Evolutionary conservation across 2,888 invertebrate species (phyloP), one percentile per base, ranked within the genome.

Genomic region (Drosophila vallismaia): DNA sequence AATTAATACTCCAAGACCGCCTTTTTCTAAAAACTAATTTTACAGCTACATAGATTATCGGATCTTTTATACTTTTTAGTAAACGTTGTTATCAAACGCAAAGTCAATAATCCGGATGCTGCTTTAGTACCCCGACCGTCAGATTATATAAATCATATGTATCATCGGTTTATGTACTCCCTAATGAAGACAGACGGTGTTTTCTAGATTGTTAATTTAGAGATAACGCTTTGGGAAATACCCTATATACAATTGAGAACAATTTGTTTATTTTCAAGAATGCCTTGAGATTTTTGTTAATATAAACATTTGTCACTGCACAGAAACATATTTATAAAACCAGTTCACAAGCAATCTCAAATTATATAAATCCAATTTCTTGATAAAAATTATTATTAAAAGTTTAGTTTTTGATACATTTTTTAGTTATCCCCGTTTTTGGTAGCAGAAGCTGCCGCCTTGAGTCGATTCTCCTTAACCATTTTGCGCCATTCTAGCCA

Each of bases 401-500:
- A 3, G 3, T 36, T 36, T 12, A n/a, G 6, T 36, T 28, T 19
- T 19, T 19, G 19, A 19, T 36, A 36, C 46, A 12, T 10, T 14
- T 14, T 12, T 5, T 58, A 58, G 31, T 42, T 48, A 4, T 58
- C 48, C 3, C 40, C 60, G 6, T 33, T 62, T 42, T 58, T 62
- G 33, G 0, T 49, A 12, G 28, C 38, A 40, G 57, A 33, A 40
- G 54, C 50, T 5, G 80, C 68, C 2, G 58, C 68, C 62, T 91
- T 91, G 0, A 79, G 73, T 1, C 92, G 91, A 80, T 91, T 89
- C 63, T 92, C 91, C 51, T 91, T 91, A 10, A 91, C 84, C 44
- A 88, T 59, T 74, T 91, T 92, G 0, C 96, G 92, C 94, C 95
- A 96, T 76, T 94, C 94, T 9, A 96, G 90, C 95, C 97, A 97